Conservation (phyloP, 2,113 vertebrate species). For the Lipophrys pholis region DNA sequence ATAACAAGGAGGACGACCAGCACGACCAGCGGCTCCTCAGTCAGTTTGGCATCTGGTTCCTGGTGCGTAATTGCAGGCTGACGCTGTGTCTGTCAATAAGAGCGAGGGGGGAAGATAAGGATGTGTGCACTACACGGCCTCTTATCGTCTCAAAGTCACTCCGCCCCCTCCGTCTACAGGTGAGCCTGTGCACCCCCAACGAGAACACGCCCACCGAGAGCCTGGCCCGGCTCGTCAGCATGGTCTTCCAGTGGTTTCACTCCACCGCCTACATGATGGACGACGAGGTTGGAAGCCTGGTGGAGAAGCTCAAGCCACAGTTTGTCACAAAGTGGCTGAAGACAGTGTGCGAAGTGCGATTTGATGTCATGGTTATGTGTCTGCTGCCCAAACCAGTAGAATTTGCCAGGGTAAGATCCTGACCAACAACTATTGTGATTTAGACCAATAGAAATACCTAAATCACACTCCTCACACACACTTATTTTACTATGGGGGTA, state of each 20-base stretch:
- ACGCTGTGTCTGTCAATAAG: conserved; percentile 42
- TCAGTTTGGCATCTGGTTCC: conserved; percentile 99
- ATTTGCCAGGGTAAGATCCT: conserved; percentile 92
- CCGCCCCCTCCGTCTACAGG: conserved; percentile 79
- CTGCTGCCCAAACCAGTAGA: conserved; percentile 98
- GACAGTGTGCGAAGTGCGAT: conserved; percentile 96
- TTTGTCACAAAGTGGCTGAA: conserved; percentile 99
- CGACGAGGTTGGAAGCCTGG: conserved; percentile 97
- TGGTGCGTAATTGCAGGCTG: conserved; percentile 84
- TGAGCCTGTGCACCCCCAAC: conserved; percentile 97
- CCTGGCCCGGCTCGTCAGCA: conserved; percentile 95
- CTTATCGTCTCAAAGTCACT: conserved; percentile 27
- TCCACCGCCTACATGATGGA: conserved; percentile 99
- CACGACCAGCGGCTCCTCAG: conserved; percentile 97
- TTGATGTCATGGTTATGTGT: conserved; percentile 99
- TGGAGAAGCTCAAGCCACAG: conserved; percentile 99
- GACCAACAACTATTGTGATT: background rate
- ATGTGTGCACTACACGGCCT: conserved; percentile 8
- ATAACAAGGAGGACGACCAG: conserved; percentile 98
- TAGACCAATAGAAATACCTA: no score
- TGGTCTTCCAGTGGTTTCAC: conserved; percentile 99
- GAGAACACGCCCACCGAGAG: conserved; percentile 99
- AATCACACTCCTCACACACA: no score
- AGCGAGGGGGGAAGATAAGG: conserved; percentile 27
- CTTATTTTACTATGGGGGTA: no score